Evolutionary conservation across 2,113 vertebrate species (phyloP), one percentile per base, ranked within the genome.

Genomic region (Micronisus gabar): DNA sequence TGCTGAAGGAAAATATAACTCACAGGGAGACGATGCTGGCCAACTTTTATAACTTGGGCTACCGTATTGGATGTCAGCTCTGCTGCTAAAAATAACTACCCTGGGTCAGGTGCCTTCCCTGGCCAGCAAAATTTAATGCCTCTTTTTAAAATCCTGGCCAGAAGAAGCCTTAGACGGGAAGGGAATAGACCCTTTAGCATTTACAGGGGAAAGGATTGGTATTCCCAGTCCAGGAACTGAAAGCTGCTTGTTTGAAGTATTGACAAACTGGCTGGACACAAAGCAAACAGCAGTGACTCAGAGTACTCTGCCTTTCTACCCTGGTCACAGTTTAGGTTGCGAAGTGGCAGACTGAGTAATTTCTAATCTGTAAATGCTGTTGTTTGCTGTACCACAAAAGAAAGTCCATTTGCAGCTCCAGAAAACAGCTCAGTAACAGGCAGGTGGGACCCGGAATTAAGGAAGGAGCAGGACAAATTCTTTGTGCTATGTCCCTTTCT

Each of bases 1-100:
- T 10, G 22, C n/a, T 90, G 81, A 96, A 95, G 68, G 59, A 94
- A 91, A 96, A 88, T 81, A 67, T 76, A 94, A 94, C 63, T 97
- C 93, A 88, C 38, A 56, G 88, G 0, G 4, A 93, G 67, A 59
- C 18, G 85, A 47, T 56, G 81, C 59, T 92, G 87, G 94, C 95
- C 94, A 97, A 22, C 22, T 79, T 81, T 81, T 88, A 38, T 70
- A 94, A 74, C 81, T 55, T 65, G 85, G 87, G 87, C 96, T 96
- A 95, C 94, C 0, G 59, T 85, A 71, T 59, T 96, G 90, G 80
- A 94, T 95, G 90, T 95, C 94, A 93, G 75, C 75, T 83, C 75
- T 43, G 40, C 59, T 1, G 1, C 91, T 96, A 93, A 97, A 96
- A 94, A 96, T 96, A 97, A 50, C 90, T 23, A 29, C 72, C 34